These are phyloP conservation scores for Oryzias curvinotus DNA, from an alignment of 2,113 vertebrate species.

Conservation along the genomic window DNA sequence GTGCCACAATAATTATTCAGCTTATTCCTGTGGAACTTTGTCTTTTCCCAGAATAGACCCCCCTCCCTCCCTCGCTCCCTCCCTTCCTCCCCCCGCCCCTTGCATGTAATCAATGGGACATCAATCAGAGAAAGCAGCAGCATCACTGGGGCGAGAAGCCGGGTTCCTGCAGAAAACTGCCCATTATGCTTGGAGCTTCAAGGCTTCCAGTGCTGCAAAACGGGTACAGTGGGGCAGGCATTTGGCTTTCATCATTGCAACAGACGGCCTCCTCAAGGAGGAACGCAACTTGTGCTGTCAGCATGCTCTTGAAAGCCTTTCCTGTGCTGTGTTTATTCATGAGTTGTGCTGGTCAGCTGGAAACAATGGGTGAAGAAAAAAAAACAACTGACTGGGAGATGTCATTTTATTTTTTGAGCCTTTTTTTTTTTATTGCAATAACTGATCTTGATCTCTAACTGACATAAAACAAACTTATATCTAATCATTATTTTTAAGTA, in stretches of 20 bases:
- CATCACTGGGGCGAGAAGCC: conserved; percentile 16
- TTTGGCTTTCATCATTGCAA: conserved; percentile 5
- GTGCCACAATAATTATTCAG: neutral
- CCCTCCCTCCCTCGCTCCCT: no score
- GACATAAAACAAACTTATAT: no score
- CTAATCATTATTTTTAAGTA: no score
- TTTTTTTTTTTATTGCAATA: no score
- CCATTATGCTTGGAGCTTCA: conserved; percentile 11
- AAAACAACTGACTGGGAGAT: neutral
- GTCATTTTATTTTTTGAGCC: neutral
- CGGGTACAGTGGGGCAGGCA: conserved; percentile 2
- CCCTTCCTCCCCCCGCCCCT: neutral
- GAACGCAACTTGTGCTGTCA: conserved; percentile 2
- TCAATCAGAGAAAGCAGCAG: conserved; percentile 11
- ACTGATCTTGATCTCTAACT: no score
- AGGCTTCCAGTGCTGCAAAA: conserved; percentile 6
- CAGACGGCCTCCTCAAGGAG: neutral
- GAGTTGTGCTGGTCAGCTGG: neutral
- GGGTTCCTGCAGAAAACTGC: conserved; percentile 27
- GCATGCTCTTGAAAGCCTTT: conserved; percentile 12
- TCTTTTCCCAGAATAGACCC: neutral
- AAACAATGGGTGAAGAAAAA: neutral
- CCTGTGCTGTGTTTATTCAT: conserved; percentile 2
- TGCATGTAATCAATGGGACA: conserved; percentile 33
- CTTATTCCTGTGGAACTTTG: neutral